These are phyloP conservation scores for Ramphastos sulfuratus DNA, from an alignment of 2,113 vertebrate genomes.

Conservation along the genomic window DNA sequence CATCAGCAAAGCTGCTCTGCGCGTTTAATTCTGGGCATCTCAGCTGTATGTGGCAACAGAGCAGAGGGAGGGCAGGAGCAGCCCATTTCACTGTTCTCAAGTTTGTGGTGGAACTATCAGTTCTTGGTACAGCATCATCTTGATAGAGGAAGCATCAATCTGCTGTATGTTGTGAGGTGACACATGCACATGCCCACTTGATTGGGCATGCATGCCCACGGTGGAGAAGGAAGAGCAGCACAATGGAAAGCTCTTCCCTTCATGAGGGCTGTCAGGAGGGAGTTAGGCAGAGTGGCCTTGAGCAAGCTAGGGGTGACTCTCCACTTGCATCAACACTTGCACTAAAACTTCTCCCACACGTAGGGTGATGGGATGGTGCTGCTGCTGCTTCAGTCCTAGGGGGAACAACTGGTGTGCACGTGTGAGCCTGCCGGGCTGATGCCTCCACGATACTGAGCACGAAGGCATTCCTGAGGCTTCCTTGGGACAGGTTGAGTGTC, in stretches of 20 bases:
- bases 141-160: not conserved
- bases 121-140: rapidly evolving
- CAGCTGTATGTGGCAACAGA: not conserved
- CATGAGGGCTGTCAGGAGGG: rapidly evolving
- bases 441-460: not conserved
- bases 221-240: not conserved
- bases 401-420: not conserved
- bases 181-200: rapidly evolving
- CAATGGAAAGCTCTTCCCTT: not conserved
- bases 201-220: rapidly evolving
- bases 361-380: not conserved
- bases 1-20: not conserved
- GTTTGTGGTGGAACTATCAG: not conserved
- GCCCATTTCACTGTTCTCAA: not conserved
- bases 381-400: not conserved
- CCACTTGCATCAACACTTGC: not conserved
- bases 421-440: slow-evolving; percentile 59
- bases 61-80: not conserved
- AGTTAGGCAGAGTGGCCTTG: not conserved
- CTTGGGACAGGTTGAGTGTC: slow-evolving; percentile 35
- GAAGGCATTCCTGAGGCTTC: slow-evolving; percentile 46
- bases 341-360: not conserved
- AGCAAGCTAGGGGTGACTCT: not conserved
- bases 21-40: not conserved
- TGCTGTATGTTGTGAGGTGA: rapidly evolving